Percentiles rank a stretch among this genome's conserved stretches.
phyloP scores from a whole-genome alignment of 2,888 invertebrate species.

The Conchocele bisecta region DNA sequence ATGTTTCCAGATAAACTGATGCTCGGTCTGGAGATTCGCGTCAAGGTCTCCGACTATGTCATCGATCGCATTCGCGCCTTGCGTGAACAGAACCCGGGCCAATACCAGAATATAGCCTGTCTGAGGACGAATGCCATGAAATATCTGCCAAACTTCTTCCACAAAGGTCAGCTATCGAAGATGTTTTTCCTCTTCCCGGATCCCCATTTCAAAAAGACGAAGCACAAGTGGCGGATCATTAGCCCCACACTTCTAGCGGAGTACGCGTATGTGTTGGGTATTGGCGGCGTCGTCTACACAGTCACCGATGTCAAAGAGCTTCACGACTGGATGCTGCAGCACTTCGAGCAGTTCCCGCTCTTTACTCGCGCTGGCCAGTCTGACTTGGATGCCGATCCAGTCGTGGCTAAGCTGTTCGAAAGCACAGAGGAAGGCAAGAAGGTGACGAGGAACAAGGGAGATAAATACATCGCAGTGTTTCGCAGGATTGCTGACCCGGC shows the following conservation, averaged over 20 bases:
- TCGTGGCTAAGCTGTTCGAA: conserved; percentile 94
- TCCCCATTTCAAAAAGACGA: conserved; percentile 99
- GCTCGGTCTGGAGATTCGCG: conserved; percentile 98
- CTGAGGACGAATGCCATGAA: conserved; percentile 99
- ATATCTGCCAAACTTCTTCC: conserved; percentile 98
- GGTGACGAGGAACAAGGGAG: conserved; percentile 96
- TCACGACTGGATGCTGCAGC: conserved; percentile 97
- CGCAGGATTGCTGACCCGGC: conserved; percentile 84
- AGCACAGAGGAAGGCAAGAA: conserved; percentile 99
- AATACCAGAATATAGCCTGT: conserved; percentile 97
- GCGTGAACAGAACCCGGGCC: conserved; percentile 88
- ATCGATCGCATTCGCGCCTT: conserved; percentile 95
- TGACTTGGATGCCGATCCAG: conserved; percentile 90
- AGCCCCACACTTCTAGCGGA: conserved; percentile 96
- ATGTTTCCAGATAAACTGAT: conserved; percentile 95
- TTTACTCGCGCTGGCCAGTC: conserved; percentile 90
- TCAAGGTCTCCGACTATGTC: conserved; percentile 99
- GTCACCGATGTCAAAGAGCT: conserved; percentile 99
- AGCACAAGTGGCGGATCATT: conserved; percentile 99
- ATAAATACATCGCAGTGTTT: conserved; percentile 96
- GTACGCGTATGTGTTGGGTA: conserved; percentile 96
- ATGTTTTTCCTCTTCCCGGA: conserved; percentile 99
- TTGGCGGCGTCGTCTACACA: conserved; percentile 95
- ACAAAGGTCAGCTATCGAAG: conserved; percentile 95
- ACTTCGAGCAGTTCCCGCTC: conserved; percentile 94